Evolutionary conservation across 64 coral and sea anemone genomes (phyloP).

Genomic region (Pocillopora verrucosa): DNA sequence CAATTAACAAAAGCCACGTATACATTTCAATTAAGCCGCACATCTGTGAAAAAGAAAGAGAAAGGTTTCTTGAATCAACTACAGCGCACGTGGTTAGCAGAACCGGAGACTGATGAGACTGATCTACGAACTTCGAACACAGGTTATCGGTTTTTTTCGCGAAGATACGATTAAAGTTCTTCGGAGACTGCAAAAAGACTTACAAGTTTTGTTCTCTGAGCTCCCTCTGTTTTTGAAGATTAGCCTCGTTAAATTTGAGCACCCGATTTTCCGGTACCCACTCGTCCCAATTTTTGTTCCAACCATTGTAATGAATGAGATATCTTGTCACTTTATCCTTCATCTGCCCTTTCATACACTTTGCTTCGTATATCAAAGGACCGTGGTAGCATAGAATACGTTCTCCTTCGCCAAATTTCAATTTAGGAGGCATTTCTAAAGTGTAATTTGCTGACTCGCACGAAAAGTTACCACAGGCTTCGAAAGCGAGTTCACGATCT

Average conservation of each 20-base stretch:
- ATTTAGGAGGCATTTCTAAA: slow-evolving; percentile 83
- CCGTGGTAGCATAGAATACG: slow-evolving; percentile 98
- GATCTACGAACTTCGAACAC: neutral
- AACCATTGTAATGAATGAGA: slow-evolving; percentile 99
- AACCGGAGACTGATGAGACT: neutral
- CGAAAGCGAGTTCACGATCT: slow-evolving; percentile 33
- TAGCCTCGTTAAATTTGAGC: slow-evolving; percentile 93
- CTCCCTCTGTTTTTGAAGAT: slow-evolving; percentile 94
- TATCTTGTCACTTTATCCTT: slow-evolving; percentile 99
- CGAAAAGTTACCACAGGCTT: neutral
- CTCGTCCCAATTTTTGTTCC: slow-evolving; percentile 99
- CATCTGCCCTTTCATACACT: slow-evolving; percentile 93
- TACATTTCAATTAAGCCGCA: neutral
- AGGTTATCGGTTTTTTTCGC: neutral
- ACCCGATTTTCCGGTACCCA: slow-evolving; percentile 99
- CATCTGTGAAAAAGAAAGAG: neutral
- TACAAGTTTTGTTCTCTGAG: slow-evolving; percentile 97
- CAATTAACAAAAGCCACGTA: neutral
- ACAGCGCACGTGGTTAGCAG: slow-evolving; percentile 23
- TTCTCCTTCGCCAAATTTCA: slow-evolving; percentile 98
- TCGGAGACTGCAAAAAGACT: slow-evolving; percentile 23
- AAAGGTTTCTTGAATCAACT: neutral
- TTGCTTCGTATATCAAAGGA: slow-evolving; percentile 98
- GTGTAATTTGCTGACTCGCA: slow-evolving; percentile 54
- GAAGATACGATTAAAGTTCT: neutral